These are phyloP conservation scores for Cyrtorhinus lividipennis DNA, from an alignment of 1,140 invertebrate species.

Conservation along the genomic window DNA sequence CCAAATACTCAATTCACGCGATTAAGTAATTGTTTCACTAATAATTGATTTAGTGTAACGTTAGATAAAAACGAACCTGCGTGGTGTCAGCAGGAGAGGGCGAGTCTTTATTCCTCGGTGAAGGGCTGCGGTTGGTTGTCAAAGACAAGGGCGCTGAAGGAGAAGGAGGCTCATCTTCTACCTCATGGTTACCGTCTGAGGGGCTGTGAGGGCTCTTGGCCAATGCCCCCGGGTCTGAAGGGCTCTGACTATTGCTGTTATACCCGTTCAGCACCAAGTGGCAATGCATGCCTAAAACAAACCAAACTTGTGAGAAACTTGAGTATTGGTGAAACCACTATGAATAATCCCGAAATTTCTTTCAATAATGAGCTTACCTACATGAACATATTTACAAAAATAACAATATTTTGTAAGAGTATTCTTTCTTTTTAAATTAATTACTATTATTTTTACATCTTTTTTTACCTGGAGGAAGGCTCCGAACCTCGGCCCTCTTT, in stretches of 20 bases:
- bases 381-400: too few species aligned
- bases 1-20: too few species aligned
- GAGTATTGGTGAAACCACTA: background rate
- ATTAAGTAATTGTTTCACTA: too few species aligned
- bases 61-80: too few species aligned
- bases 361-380: too few species aligned
- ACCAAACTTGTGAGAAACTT: background rate
- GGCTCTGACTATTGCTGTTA: constrained; percentile 43
- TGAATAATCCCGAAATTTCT: too few species aligned
- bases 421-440: too few species aligned
- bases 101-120: constrained; percentile 10
- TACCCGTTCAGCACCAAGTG: constrained; percentile 37
- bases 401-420: too few species aligned
- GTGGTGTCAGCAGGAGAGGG: constrained; percentile 10
- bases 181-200: constrained; percentile 20
- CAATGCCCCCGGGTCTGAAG: constrained; percentile 38
- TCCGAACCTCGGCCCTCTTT: constrained; percentile 66
- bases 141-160: constrained; percentile 25
- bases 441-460: too few species aligned
- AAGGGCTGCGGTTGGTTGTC: constrained; percentile 22
- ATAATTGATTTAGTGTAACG: too few species aligned
- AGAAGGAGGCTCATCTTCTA: constrained; percentile 19
- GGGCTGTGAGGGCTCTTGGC: constrained; percentile 26
- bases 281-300: constrained; percentile 22
- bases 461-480: constrained; percentile 24